Base-by-base conservation (phyloP, 2,797 vertebrate genomes). In the Lutjanus argentimaculatus region DNA sequence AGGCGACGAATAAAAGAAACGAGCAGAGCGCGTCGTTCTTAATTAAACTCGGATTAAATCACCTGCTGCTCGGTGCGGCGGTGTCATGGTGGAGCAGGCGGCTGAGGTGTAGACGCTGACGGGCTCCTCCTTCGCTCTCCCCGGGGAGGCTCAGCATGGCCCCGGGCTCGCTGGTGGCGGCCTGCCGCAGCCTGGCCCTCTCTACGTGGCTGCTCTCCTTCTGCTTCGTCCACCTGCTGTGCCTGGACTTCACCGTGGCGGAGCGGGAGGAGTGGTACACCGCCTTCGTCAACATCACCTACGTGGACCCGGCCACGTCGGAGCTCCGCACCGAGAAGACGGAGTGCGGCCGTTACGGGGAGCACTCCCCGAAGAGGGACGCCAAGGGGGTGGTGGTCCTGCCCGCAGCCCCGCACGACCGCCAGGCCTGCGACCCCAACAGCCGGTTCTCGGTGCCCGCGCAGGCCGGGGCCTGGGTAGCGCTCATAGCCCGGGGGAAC, bases 231-330 rank as follows among this genome's bases (percentile, higher is more conserved):
- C 98, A 98, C 95, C 95, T 99, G 92, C 95, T 98, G 80, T 97
- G 98, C 88, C 93, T 99, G 95, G 98, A 99, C 95, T 98, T 99
- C 93, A 99, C 98, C 11, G 98, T 97, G 95, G 98, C 98, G 49
- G 98, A 98, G 94, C 97, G 97, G 85, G 98, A 99, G 96, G 98
- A 99, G 92, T 99, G 98, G 98, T 99, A 99, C 96, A 99, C 98
- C 67, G 98, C 98, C 78, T 99, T 99, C 92, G 98, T 99, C 71
- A 99, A 99, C 96, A 97, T 99, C 95, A 97, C 97, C 88, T 98
- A 99, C 94, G 80, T 93, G 76, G 98, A 99, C 89, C 97, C 98
- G 59, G 90, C 87, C 72, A 95, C 93, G 19, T 89, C 92, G 8
- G 96, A 97, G 92, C 88, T 95, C 72, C 96, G 92, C 90, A 97